A percentile compares a stretch with the other conserved stretches of the same genome.
Conservation (phyloP, 2,113 vertebrate genomes). For the Petrocephalus zakoni region DNA sequence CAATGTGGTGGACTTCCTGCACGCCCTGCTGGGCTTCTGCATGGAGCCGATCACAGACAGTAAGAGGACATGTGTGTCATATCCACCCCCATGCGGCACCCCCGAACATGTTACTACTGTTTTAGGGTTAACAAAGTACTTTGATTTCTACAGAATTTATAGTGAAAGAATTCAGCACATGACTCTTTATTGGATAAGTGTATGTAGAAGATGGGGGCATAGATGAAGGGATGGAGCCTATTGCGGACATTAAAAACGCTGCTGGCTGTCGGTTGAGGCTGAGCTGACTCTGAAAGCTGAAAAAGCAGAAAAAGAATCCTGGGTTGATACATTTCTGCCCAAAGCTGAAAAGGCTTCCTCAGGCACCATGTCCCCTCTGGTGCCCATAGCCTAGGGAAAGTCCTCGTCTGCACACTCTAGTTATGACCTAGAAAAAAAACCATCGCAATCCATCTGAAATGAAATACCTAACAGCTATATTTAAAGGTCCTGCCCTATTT, state of each 20-base stretch:
- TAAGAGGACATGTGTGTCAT: slow-evolving; percentile 61
- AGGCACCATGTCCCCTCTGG: slow-evolving; percentile 34
- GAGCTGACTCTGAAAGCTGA: background rate
- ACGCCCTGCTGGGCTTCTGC: slow-evolving; percentile 96
- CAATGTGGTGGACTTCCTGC: slow-evolving; percentile 98
- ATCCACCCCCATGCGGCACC: no score
- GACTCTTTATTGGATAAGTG: background rate
- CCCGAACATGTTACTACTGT: background rate
- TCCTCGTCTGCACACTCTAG: slow-evolving; percentile 13
- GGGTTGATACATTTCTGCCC: slow-evolving; percentile 59
- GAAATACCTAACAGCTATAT: background rate
- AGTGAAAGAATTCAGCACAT: background rate
- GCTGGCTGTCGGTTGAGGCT: background rate
- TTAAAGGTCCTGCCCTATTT: background rate
- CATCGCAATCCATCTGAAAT: background rate
- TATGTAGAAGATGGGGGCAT: background rate
- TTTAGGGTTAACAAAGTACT: background rate
- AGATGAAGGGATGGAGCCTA: background rate
- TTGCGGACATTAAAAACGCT: background rate
- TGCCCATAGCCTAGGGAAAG: slow-evolving; percentile 29
- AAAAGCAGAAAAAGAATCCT: slow-evolving; percentile 68
- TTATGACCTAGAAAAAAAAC: slow-evolving; percentile 9
- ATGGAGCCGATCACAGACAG: slow-evolving; percentile 98
- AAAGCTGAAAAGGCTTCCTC: slow-evolving; percentile 27
- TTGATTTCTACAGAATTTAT: background rate